A percentile compares a stretch with the other conserved stretches of the same genome.
These are phyloP conservation scores for Holothuria scabra DNA, from an alignment of 53 echinoderm and acorn worm species.

Conservation along the genomic window DNA sequence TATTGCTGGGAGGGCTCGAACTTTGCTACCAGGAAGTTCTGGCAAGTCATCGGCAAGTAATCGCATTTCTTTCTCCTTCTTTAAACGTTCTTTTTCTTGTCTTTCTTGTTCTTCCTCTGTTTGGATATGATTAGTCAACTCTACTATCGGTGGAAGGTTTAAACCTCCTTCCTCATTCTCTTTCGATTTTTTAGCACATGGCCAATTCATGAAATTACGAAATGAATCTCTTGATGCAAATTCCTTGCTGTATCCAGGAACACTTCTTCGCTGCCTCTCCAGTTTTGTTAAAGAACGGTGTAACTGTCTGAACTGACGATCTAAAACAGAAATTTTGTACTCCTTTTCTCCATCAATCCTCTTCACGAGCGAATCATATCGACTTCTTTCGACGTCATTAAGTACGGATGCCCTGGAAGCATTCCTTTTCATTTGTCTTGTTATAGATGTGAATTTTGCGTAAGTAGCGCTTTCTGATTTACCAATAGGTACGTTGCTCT, in stretches of 20 bases:
- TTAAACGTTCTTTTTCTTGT: slow-evolving; percentile 29
- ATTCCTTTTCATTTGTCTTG: slow-evolving; percentile 83
- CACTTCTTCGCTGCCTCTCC: slow-evolving; percentile 65
- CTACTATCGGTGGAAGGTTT: slow-evolving; percentile 30
- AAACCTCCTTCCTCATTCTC: background rate
- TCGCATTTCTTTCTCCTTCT: slow-evolving; percentile 28
- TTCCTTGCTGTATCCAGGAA: slow-evolving; percentile 26
- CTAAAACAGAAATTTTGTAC: slow-evolving; percentile 75
- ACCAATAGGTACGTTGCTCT: slow-evolving; percentile 72
- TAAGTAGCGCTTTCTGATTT: slow-evolving; percentile 86
- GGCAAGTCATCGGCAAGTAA: slow-evolving; percentile 44
- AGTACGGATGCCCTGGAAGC: slow-evolving; percentile 82
- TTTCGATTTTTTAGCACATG: background rate
- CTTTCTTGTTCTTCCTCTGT: slow-evolving; percentile 21
- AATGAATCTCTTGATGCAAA: slow-evolving; percentile 38
- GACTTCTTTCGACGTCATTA: slow-evolving; percentile 88
- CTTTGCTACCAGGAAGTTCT: slow-evolving; percentile 41
- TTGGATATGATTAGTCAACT: background rate
- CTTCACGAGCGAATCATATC: slow-evolving; percentile 73
- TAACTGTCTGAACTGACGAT: slow-evolving; percentile 79
- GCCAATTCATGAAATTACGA: background rate
- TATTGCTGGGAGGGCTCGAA: slow-evolving; percentile 49
- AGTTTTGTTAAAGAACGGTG: slow-evolving; percentile 68
- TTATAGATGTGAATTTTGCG: slow-evolving; percentile 74
- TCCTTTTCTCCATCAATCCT: slow-evolving; percentile 78